Evolutionary conservation across 2,797 vertebrate genomes (phyloP), one percentile per base, ranked within the genome.

Genomic region (Eulemur rubriventer): DNA sequence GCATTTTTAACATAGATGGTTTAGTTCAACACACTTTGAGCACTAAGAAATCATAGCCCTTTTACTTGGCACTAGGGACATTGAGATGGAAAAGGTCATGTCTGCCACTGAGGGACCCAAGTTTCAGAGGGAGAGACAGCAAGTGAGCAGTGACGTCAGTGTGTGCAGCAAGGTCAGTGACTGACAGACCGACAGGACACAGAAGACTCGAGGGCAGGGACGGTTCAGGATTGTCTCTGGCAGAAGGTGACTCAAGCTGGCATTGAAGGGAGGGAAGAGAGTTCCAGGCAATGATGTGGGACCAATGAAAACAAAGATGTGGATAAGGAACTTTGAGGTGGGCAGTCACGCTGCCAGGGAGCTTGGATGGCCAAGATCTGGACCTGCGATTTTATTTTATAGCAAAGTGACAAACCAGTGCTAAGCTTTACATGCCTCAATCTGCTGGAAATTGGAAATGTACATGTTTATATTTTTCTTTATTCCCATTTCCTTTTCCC

Each of bases 271-370:
- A 7, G 10, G 28, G 17, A 69, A 46, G 52, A 63, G 7, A 30
- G 30, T 35, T 33, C 30, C n/a, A 48, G 65, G 5, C 3, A 46
- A 43, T 14, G 12, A 0, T 0, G 1, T 33, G 10, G 18, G 13
- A 41, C 16, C 13, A 20, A 0, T 0, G 38, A n/a, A 59, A 57
- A 22, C 11, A 35, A 22, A 61, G 61, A 30, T 0, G 2, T 26
- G 13, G 7, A 28, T 16, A 38, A 81, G 33, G 5, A 17, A 46
- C n/a, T 18, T 1, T 2, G 0, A 0, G 4, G 83, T 38, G 30
- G 24, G 2, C 7, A 20, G 6, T 11, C 14, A 22, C 4, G 7
- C 33, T 0, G 0, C 18, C 12, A 57, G 0, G 2, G n/a, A 41
- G 5, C 8, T 33, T 55, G 24, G 14, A 35, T n/a, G 1, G 2